Base-by-base conservation (phyloP, 2,888 invertebrate genomes). In the Macrophya annulata region DNA sequence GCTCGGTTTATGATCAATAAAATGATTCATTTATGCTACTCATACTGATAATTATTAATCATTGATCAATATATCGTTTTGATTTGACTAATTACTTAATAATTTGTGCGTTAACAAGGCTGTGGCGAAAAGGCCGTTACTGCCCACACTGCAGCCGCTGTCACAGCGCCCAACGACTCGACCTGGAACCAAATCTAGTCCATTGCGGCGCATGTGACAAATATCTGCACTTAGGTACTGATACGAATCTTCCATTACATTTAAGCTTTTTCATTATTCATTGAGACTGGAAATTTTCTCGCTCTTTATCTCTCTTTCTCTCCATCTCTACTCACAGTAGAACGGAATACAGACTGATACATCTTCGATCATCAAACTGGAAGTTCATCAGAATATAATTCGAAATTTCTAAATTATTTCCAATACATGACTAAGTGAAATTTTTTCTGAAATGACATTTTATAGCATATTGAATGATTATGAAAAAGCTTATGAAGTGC, bases 61-160 rank as follows among this genome's bases (percentile, higher is more conserved):
- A 79, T 62, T 81, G 40, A 81, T 62, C 79, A 74, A 25, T 68
- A 37, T 77, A 31, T 17, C 17, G 62, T 87, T 86, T 68, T 86
- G 74, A 77, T 86, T 86, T 89, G 21, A 91, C 91, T 92, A 92
- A 91, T 92, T 89, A 88, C 88, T 86, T 91, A 85, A 91, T 90
- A 88, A 82, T 86, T 84, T 88, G 86, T 89, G 84, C 87, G 87
- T 90, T 91, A 91, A 91, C 89, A 93, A 96, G 96, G 94, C 95
- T 96, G 93, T 96, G 96, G 95, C 95, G 96, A 94, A 96, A 96
- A 94, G 96, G 96, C 94, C 96, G 96, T 94, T 96, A 95, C 95
- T 96, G 96, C 94, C 96, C 96, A 92, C 95, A 95, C 93, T 96
- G 96, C 95, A 95, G 95, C 92, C 95, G 96, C 94, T 96, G 96